phyloP scores from a whole-genome alignment of 2,888 invertebrate genomes.

The Aromia moschata region DNA sequence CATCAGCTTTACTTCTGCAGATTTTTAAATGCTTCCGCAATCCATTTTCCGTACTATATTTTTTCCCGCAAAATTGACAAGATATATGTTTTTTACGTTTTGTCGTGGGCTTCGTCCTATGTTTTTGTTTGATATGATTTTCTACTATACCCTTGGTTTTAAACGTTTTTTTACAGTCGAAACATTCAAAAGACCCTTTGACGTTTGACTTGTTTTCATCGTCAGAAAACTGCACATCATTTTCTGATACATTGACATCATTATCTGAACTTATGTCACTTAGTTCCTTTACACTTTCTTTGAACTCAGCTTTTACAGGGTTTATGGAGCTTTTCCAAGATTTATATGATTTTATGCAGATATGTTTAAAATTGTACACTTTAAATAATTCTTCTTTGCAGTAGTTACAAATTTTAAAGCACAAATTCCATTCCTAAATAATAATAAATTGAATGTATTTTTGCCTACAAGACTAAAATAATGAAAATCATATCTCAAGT shows the following conservation, averaged over 20 bases:
- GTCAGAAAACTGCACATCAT: slow-evolving; percentile 14
- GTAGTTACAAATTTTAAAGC: slow-evolving; percentile 43
- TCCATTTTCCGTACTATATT: slow-evolving; percentile 40
- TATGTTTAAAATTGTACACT: slow-evolving; percentile 48
- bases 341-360: slow-evolving; percentile 49
- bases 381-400: slow-evolving; percentile 49
- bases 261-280: slow-evolving; percentile 10
- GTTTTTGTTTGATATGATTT: slow-evolving; percentile 38
- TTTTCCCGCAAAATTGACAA: slow-evolving; percentile 42
- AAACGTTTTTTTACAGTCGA: slow-evolving; percentile 43
- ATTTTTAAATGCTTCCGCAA: slow-evolving; percentile 42
- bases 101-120: slow-evolving; percentile 29
- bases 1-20: slow-evolving; percentile 38
- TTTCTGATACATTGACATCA: slow-evolving; percentile 13
- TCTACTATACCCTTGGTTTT: slow-evolving; percentile 36
- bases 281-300: neutral
- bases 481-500: neutral
- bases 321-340: slow-evolving; percentile 32
- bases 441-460: slow-evolving; percentile 23
- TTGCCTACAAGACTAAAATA: neutral
- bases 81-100: slow-evolving; percentile 26
- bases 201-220: slow-evolving; percentile 11
- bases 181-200: slow-evolving; percentile 38
- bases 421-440: slow-evolving; percentile 47
- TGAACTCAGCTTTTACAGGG: slow-evolving; percentile 13